Conservation (phyloP, 2,113 vertebrate genomes). For the Variabilichromis moorii region DNA sequence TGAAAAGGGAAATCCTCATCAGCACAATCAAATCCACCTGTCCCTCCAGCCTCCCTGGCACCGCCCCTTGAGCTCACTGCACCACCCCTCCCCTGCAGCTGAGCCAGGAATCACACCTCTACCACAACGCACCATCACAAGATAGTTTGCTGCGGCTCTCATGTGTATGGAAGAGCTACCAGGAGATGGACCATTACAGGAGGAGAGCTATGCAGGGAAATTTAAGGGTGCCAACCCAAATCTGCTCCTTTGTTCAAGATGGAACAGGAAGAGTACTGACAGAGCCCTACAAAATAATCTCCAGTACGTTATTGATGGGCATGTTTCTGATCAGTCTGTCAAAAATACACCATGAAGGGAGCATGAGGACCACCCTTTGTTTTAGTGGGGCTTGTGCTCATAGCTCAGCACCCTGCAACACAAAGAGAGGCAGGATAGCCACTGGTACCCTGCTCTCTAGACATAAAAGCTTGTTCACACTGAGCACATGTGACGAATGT, state of each 20-base stretch:
- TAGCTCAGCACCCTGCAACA: background rate
- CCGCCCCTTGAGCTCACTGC: background rate
- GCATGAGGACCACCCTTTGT: background rate
- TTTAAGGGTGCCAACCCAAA: background rate
- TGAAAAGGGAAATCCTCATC: background rate
- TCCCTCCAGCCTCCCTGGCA: background rate
- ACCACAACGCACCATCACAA: background rate
- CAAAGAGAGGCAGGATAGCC: background rate
- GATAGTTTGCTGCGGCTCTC: background rate
- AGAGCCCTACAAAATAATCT: background rate
- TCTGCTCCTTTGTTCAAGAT: background rate
- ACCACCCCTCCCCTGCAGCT: background rate
- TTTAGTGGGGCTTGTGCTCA: background rate
- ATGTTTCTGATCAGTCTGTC: background rate
- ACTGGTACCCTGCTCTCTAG: background rate
- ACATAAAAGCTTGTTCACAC: background rate
- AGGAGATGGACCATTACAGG: background rate
- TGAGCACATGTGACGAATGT: background rate
- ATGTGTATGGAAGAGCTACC: background rate
- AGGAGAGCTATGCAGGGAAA: background rate
- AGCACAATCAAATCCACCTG: background rate
- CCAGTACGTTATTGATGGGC: background rate
- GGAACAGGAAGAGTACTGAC: background rate
- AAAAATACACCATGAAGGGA: background rate
- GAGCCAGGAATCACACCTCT: background rate